Evolutionary conservation across 1,140 invertebrate species (phyloP), one percentile per base, ranked within the genome.

Genomic region (Drosophila biarmipes): DNA sequence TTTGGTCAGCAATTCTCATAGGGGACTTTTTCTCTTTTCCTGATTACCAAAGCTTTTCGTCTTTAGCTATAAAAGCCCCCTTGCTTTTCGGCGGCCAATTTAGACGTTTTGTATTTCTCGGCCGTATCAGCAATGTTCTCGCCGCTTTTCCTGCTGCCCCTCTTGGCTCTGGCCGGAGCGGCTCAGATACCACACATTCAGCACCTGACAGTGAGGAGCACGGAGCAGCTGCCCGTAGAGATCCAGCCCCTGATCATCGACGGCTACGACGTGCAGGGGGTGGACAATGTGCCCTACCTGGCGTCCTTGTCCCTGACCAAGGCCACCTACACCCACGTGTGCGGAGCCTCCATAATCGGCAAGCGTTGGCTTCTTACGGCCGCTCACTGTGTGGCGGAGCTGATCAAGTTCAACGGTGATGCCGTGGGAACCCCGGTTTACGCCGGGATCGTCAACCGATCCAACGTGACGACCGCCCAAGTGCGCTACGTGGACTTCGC

Each of bases 291-390:
- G 52, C 94, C 94, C 2, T 95, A 94, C 58, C 90, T 94, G n/a
- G 93, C 94, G 10, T 94, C 94, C 1, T 61, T 95, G 34, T 94
- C 94, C 61, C 74, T 92, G 34, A 79, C 93, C 0, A 92, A 42
- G 6, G 15, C 78, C 40, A 76, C 87, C 15, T 95, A 95, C 73
- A 82, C 86, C 4, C 95, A 95, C 74, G 84, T 93, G 24, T 96
- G 95, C 72, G 95, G 93, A 6, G 95, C 94, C 5, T 92, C 93
- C 19, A 93, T 96, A 29, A 92, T 96, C 38, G 93, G 80, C 58
- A 92, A 94, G 59, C 76, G 92, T 38, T 95, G 94, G 94, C 92
- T 95, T n/a, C 35, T 95, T 7, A 93, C 93, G 12, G 92, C 93
- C 6, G 94, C 92, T 17, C 94, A 94, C 71, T 94, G 94, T 71